Evolutionary conservation across 2,113 vertebrate genomes (phyloP).

Genomic region (Galeopterus variegatus): DNA sequence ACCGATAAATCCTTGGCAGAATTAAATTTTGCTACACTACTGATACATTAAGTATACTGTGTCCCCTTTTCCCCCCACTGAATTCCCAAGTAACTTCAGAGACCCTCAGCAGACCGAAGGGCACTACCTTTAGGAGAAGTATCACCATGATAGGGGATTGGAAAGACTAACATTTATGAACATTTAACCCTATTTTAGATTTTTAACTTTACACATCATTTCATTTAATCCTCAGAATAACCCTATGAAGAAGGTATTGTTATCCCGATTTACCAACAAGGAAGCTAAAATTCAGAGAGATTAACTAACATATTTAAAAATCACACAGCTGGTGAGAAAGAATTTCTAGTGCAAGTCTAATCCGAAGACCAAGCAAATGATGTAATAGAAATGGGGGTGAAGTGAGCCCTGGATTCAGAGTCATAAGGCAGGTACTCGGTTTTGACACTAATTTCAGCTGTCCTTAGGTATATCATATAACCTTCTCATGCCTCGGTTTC

Average conservation of each 20-base stretch:
- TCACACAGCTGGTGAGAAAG: neutral
- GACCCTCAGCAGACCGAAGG: neutral
- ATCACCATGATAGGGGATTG: neutral
- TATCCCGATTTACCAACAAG: neutral
- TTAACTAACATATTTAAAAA: constrained; percentile 50
- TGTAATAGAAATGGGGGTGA: rapidly evolving
- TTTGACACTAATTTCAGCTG: neutral
- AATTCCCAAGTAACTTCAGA: constrained; percentile 1
- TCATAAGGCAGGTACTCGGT: neutral
- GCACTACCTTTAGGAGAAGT: neutral
- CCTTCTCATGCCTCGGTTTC: neutral
- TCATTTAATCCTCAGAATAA: constrained; percentile 14
- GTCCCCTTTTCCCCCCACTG: no score
- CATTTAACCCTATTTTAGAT: neutral
- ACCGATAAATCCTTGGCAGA: neutral
- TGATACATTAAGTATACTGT: neutral
- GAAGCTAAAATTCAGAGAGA: constrained; percentile 41
- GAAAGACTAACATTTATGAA: neutral
- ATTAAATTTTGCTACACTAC: neutral
- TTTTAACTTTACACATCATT: neutral
- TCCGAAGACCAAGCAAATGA: neutral
- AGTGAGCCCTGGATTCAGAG: neutral
- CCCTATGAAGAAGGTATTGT: neutral
- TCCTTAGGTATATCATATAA: neutral
- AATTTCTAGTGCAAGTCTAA: neutral